Conservation (phyloP, 2,888 invertebrate genomes). For the Amphipoea oculea region DNA sequence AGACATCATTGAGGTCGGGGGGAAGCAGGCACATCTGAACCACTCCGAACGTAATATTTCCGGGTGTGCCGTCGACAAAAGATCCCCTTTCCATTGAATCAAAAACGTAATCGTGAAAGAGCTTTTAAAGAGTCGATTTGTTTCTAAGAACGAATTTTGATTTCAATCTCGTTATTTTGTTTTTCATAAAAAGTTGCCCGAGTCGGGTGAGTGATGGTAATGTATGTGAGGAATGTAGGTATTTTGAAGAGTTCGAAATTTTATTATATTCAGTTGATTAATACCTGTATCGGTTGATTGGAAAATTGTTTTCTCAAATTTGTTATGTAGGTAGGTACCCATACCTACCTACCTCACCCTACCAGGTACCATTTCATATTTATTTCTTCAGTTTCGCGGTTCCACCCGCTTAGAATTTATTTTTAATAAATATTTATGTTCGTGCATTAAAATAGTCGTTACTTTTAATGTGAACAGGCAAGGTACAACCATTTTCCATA, state of each 20-base stretch:
- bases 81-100: slow-evolving; percentile 83
- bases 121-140: slow-evolving; percentile 81
- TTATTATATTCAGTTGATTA: slow-evolving; percentile 43
- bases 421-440: slow-evolving; percentile 42
- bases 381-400: slow-evolving; percentile 29
- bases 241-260: slow-evolving; percentile 21
- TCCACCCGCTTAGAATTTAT: slow-evolving; percentile 20
- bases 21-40: slow-evolving; percentile 52
- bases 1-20: slow-evolving; percentile 47
- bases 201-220: slow-evolving; percentile 36
- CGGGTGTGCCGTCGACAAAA: slow-evolving; percentile 81
- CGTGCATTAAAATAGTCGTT: slow-evolving; percentile 43
- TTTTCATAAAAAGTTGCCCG: slow-evolving; percentile 54
- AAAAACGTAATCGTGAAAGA: slow-evolving; percentile 83
- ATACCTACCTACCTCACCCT: slow-evolving; percentile 14
- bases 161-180: slow-evolving; percentile 70
- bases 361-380: not conserved
- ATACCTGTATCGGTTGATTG: slow-evolving; percentile 26
- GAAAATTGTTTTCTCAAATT: slow-evolving; percentile 21
- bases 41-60: slow-evolving; percentile 74
- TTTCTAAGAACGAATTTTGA: slow-evolving; percentile 76
- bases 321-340: not conserved
- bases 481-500: slow-evolving; percentile 52
- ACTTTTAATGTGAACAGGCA: slow-evolving; percentile 53
- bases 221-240: slow-evolving; percentile 35